Percentiles rank a stretch among this genome's conserved stretches.
Conservation (phyloP, 2,797 vertebrate species). For the Coluber constrictor region DNA sequence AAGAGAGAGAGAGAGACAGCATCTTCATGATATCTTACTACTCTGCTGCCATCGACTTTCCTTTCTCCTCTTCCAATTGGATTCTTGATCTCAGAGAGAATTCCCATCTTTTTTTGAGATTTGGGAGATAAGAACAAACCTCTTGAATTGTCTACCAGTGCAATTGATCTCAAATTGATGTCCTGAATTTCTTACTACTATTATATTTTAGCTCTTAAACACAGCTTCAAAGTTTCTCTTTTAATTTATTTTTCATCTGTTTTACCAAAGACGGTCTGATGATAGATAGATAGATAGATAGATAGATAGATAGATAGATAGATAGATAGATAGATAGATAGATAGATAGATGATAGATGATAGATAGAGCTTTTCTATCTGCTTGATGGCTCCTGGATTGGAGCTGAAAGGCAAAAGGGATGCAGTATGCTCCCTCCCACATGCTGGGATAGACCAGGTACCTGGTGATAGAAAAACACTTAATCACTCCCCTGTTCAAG, state of each 20-base stretch:
- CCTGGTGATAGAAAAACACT: not conserved
- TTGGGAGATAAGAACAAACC: not conserved
- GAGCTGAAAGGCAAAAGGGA: too few relatives aligned
- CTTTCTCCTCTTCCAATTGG: not conserved
- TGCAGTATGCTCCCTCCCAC: too few relatives aligned
- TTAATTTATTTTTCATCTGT: not conserved
- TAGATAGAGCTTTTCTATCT: too few relatives aligned
- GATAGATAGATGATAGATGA: too few relatives aligned
- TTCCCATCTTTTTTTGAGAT: not conserved
- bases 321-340: too few relatives aligned
- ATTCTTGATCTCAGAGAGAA: not conserved
- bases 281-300: not conserved
- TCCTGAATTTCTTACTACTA: not conserved
- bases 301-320: too few relatives aligned
- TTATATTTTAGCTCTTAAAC: not conserved
- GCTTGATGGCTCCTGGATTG: too few relatives aligned
- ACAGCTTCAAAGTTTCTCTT: not conserved
- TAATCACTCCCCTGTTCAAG: too few relatives aligned
- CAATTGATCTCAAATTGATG: not conserved
- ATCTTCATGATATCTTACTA: not conserved
- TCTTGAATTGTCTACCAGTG: not conserved
- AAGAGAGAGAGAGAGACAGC: not conserved
- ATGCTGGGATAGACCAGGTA: too few relatives aligned
- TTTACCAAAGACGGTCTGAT: constrained; percentile 6
- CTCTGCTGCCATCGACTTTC: not conserved